Evolutionary conservation across 2,113 vertebrate species (phyloP).

Genomic region (Nerophis ophidion): DNA sequence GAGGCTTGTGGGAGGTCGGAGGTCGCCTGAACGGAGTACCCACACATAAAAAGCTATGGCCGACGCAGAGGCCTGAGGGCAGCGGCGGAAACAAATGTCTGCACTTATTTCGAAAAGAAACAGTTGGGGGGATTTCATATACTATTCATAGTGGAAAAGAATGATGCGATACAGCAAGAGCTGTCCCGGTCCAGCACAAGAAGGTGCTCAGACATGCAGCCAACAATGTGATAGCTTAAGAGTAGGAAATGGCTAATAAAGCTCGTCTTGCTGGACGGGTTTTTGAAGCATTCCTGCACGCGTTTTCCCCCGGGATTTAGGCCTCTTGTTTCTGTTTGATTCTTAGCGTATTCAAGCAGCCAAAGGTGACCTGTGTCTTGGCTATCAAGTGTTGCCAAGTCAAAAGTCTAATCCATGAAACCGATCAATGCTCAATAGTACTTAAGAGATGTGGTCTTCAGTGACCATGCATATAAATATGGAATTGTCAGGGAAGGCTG

Average conservation of each 20-base stretch:
- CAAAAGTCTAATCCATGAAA: too few relatives aligned
- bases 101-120: conserved; percentile 2
- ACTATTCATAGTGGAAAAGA: conserved; percentile 7
- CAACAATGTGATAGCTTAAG: conserved; percentile 6
- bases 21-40: conserved; percentile 53
- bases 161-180: conserved; percentile 12
- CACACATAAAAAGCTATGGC: conserved; percentile 55
- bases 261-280: conserved; percentile 1
- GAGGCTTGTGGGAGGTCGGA: conserved; percentile 48
- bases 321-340: conserved; percentile 22
- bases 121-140: conserved; percentile 4
- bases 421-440: too few relatives aligned
- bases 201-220: conserved; percentile 9
- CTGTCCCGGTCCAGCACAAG: conserved; percentile 23
- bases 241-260: conserved; percentile 16
- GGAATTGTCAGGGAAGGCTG: too few relatives aligned
- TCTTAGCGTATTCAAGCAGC: background rate
- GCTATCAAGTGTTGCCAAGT: too few relatives aligned
- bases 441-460: too few relatives aligned
- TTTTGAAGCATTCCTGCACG: conserved; percentile 14
- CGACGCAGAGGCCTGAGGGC: conserved; percentile 46
- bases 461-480: too few relatives aligned
- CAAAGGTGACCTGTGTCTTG: too few relatives aligned
- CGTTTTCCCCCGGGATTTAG: background rate
- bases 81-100: conserved; percentile 28